phyloP scores from a whole-genome alignment of 2,797 vertebrate genomes.

The Danio jaintianensis region DNA sequence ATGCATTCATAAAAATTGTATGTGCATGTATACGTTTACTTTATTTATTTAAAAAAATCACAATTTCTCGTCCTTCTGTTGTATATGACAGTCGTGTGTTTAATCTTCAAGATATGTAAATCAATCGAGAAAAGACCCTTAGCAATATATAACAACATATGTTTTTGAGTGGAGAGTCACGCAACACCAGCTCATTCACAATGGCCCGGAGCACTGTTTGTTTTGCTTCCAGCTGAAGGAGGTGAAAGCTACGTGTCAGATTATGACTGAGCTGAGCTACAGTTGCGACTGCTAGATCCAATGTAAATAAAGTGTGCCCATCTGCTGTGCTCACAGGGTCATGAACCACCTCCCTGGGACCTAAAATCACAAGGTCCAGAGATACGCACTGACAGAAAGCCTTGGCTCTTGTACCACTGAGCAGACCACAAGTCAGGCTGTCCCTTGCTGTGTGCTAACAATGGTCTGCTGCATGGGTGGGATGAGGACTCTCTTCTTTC shows the following conservation, averaged over 20 bases:
- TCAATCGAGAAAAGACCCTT: background rate
- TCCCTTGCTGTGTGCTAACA: slow-evolving; percentile 87
- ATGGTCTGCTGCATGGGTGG: slow-evolving; percentile 78
- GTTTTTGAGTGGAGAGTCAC: slow-evolving; percentile 1
- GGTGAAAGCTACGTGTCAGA: slow-evolving; percentile 34
- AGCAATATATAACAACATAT: background rate
- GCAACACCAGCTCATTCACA: slow-evolving; percentile 8
- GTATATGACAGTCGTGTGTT: background rate
- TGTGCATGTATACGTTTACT: too few species aligned
- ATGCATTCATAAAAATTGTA: too few species aligned
- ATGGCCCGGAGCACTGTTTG: slow-evolving; percentile 20
- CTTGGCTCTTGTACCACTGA: slow-evolving; percentile 76
- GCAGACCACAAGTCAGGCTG: slow-evolving; percentile 84
- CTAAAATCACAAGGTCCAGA: slow-evolving; percentile 78
- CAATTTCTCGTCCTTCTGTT: background rate
- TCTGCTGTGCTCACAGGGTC: slow-evolving; percentile 82
- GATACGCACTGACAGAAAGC: slow-evolving; percentile 83
- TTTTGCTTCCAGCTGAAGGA: slow-evolving; percentile 32
- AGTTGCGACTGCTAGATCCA: slow-evolving; percentile 72
- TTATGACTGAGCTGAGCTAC: slow-evolving; percentile 47
- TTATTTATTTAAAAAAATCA: too few species aligned
- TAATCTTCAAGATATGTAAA: background rate
- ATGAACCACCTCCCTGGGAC: slow-evolving; percentile 69
- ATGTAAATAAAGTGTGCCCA: slow-evolving; percentile 85
- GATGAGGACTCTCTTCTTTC: slow-evolving; percentile 81